phyloP scores from a whole-genome alignment of 2,888 invertebrate genomes.

The Pseudoips prasinana region DNA sequence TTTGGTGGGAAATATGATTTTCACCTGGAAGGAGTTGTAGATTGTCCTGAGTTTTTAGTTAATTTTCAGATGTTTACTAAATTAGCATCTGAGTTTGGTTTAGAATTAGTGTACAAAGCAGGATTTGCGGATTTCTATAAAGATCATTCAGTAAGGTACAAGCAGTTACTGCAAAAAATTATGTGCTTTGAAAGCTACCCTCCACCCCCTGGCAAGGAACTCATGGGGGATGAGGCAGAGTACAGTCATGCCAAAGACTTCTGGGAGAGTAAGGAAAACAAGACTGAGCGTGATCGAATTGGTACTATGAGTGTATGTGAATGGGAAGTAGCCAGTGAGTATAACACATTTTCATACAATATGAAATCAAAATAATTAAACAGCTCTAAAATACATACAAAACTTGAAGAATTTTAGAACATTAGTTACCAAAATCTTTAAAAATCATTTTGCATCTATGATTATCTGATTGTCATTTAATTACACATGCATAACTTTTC shows the following conservation, averaged over 20 bases:
- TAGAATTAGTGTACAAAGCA: constrained; percentile 85
- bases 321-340: constrained; percentile 96
- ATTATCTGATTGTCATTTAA: no score
- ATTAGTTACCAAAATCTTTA: no score
- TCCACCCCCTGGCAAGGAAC: constrained; percentile 75
- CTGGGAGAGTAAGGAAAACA: constrained; percentile 63
- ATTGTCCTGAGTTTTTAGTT: constrained; percentile 99
- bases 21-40: constrained; percentile 96
- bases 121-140: constrained; percentile 91
- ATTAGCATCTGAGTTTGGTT: constrained; percentile 86
- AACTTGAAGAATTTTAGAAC: no score
- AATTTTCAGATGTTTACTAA: constrained; percentile 93
- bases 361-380: no score
- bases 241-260: constrained; percentile 88
- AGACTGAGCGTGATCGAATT: constrained; percentile 67
- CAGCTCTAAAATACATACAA: no score
- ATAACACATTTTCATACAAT: no score
- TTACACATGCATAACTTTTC: no score
- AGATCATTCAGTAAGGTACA: constrained; percentile 73
- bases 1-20: constrained; percentile 99
- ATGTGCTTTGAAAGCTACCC: constrained; percentile 91
- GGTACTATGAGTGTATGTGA: constrained; percentile 94
- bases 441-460: no score
- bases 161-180: constrained; percentile 87
- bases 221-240: constrained; percentile 84